Evolutionary conservation across 2,888 invertebrate species (phyloP).

Genomic region (Xylophagus ater): DNA sequence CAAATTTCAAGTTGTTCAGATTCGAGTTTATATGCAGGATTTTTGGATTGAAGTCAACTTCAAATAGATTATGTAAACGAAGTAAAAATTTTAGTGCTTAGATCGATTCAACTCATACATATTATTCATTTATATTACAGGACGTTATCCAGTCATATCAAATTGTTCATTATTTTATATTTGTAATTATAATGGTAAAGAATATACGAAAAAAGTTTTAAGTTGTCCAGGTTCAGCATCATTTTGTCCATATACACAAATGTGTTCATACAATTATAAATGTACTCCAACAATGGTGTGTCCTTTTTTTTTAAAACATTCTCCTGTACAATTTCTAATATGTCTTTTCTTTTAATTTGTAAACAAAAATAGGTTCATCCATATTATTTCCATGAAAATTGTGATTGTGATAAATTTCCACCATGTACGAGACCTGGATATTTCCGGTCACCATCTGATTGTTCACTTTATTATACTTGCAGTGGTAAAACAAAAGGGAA

Average conservation of each 20-base stretch:
- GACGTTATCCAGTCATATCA: conserved; percentile 35
- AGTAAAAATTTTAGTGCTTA: too few relatives aligned
- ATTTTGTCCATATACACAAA: conserved; percentile 27
- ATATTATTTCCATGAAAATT: conserved; percentile 26
- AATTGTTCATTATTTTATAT: conserved; percentile 32
- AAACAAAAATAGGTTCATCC: conserved; percentile 25
- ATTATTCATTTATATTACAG: conserved; percentile 16
- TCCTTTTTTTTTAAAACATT: background rate
- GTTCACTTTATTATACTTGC: conserved; percentile 39
- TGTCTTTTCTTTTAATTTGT: too few relatives aligned
- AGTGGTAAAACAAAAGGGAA: conserved; percentile 28
- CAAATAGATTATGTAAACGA: too few relatives aligned
- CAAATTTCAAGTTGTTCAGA: too few relatives aligned
- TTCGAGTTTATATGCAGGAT: too few relatives aligned
- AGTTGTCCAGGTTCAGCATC: conserved; percentile 30
- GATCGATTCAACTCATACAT: too few relatives aligned
- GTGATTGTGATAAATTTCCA: conserved; percentile 31
- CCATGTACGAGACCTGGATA: conserved; percentile 32
- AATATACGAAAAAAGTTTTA: conserved; percentile 27
- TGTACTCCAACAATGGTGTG: conserved; percentile 27
- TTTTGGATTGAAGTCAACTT: too few relatives aligned
- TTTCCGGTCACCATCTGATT: conserved; percentile 34
- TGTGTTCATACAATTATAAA: conserved; percentile 28
- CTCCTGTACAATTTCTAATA: too few relatives aligned
- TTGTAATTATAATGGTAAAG: conserved; percentile 25